A percentile compares a stretch with the other conserved stretches of the same genome.
phyloP scores from a whole-genome alignment of 1,140 invertebrate genomes.

The Drosophila bocqueti region DNA sequence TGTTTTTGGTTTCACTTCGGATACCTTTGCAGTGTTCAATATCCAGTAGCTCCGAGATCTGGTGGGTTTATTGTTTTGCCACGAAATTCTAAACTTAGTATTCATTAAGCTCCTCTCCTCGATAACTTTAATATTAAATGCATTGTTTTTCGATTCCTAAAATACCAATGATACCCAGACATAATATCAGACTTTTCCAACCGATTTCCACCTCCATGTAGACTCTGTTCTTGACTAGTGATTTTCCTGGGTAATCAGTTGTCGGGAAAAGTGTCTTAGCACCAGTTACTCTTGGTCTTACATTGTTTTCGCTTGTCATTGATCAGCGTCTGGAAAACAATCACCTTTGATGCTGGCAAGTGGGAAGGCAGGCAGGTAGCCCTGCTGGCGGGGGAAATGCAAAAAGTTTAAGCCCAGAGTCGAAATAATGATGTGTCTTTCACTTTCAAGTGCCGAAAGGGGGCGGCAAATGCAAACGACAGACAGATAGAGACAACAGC shows the following conservation, averaged over 20 bases:
- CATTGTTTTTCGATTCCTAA: no score
- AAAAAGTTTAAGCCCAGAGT: constrained; percentile 38
- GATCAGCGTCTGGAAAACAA: constrained; percentile 31
- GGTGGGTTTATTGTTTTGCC: neutral
- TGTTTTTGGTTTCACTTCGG: constrained; percentile 18
- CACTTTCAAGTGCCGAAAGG: constrained; percentile 11
- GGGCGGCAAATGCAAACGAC: neutral
- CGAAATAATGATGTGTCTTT: constrained; percentile 46
- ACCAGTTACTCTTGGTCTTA: neutral
- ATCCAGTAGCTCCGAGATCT: neutral
- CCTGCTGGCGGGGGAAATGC: constrained; percentile 1
- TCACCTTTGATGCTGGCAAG: constrained; percentile 25
- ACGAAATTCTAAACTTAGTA: neutral
- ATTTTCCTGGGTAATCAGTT: neutral
- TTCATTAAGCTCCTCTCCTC: no score
- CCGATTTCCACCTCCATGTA: no score
- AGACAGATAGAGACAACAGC: neutral
- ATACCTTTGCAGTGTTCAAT: constrained; percentile 8
- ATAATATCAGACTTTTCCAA: neutral
- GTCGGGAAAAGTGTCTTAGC: neutral
- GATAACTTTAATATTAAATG: no score
- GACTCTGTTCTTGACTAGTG: no score
- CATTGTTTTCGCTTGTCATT: constrained; percentile 18
- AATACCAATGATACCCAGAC: no score
- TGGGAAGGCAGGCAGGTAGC: neutral